A percentile compares a stretch with the other conserved stretches of the same genome.
Conservation (phyloP, 2,113 vertebrate species). For the Arothron firmamentum region DNA sequence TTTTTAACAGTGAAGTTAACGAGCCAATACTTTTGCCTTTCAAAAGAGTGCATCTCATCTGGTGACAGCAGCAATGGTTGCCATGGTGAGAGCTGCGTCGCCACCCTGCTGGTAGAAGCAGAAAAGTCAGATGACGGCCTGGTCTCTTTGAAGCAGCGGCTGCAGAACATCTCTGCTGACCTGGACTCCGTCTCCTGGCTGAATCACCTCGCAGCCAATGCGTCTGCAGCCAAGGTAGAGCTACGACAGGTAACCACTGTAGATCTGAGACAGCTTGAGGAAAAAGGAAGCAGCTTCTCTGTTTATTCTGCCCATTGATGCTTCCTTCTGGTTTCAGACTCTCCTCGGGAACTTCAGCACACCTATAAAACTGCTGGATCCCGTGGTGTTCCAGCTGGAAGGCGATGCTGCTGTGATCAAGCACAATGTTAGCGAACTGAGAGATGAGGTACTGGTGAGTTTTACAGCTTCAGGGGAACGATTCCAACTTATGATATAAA, state of each 20-base stretch:
- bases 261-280: background rate
- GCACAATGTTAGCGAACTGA: constrained; percentile 70
- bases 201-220: constrained; percentile 65
- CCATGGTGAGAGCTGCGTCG: constrained; percentile 74
- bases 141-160: constrained; percentile 65
- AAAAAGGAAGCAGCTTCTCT: too few species aligned
- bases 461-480: background rate
- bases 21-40: constrained; percentile 8
- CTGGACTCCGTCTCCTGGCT: constrained; percentile 57
- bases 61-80: constrained; percentile 8
- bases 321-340: constrained; percentile 60
- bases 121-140: constrained; percentile 66
- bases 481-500: background rate
- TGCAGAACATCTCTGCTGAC: constrained; percentile 61
- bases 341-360: constrained; percentile 61
- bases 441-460: constrained; percentile 74
- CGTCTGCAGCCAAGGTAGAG: constrained; percentile 74
- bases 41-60: constrained; percentile 39
- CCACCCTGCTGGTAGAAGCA: constrained; percentile 73
- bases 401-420: constrained; percentile 64
- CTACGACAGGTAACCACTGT: background rate
- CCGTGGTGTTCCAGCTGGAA: constrained; percentile 71
- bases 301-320: too few species aligned
- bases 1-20: too few species aligned
- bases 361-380: constrained; percentile 62